Base-by-base conservation (phyloP, 1,140 invertebrate species). In the Temnothorax longispinosus region DNA sequence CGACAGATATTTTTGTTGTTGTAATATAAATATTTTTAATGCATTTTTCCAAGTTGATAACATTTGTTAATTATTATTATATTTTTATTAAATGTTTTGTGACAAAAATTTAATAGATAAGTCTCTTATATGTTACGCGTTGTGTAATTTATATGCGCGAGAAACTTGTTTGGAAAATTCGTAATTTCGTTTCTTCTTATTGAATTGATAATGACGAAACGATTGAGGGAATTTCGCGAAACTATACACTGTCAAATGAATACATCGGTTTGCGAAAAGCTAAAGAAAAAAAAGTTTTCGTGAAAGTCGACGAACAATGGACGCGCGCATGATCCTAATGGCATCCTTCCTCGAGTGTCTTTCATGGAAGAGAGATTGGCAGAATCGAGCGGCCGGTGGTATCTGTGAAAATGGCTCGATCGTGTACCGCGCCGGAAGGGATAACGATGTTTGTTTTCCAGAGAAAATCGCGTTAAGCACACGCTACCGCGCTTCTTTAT, bases 291-390 rank as follows among this genome's bases (percentile, higher is more conserved):
- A 54, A 50, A n/a, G n/a, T n/a, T 41, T 27, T 38, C 18, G 62
- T 41, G n/a, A 67, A 35, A 67, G 21, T 62, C 77, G 35, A 5
- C 35, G 62, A 41, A 69, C 64, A 80, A 80, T 54, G 62, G 47
- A 80, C 32, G 62, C 32, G 52, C 77, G n/a, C n/a, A n/a, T 80
- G 77, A 80, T 80, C 77, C 62, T 80, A 80, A 80, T 80, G 62
- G 77, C 77, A 80, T 80, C n/a, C n/a, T 80, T 80, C n/a, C 77
- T 80, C 62, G 47, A 67, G 47, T 27, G 76, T 80, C 77, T 80
- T 80, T 80, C 47, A 38, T n/a, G 3, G 15, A 80, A 80, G 77
- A 47, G 47, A 80, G n/a, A n/a, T 80, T 69, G 77, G 62, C 35
- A n/a, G 47, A 80, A 80, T 67, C 62, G 76, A 65, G 58, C 44